Base-by-base conservation (phyloP, 2,797 vertebrate genomes). In the Percopsis omiscomaycus region DNA sequence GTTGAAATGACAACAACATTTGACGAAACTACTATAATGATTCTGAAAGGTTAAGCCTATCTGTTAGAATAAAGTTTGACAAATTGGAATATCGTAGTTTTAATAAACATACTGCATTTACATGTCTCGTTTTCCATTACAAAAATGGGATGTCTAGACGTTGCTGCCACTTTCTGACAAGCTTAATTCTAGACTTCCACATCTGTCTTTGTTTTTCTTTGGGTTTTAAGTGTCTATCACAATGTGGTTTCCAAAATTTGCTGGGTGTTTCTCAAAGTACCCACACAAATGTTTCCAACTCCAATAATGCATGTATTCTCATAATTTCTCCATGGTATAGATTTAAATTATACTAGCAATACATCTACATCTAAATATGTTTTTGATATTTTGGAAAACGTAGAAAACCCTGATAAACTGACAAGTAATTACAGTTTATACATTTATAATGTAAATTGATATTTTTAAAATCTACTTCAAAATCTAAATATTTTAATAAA, bases 171-270 rank as follows among this genome's bases (percentile, higher is more conserved):
- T 52, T 89, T 82, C 73, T 84, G 85, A 85, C 64, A 62, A 80
- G 64, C 75, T 60, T 86, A 85, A 84, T 79, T 84, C 83, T 86
- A 58, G 70, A 84, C 77, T 81, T 86, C 70, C 74, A 90, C 90
- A 90, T 91, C 85, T 88, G 89, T 88, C 88, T 90, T 83, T 84
- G 81, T 91, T 92, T 92, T 86, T 71, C 78, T 78, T 16, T 32
- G 79, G 75, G 76, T 81, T 90, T 88, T 71, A 79, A 88, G 73
- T 87, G 88, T 90, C 82, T 82, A 79, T 91, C 85, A 91, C 65
- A 68, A 55, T 78, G 87, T 8, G 84, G 87, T 83, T 85, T 82
- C 64, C 63, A 81, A 74, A 71, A 78, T 85, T 84, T 74, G 63
- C 74, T 79, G 84, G 75, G 75, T 90, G 84, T 85, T 89, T 80